Evolutionary conservation across 2,888 invertebrate species (phyloP), one percentile per base, ranked within the genome.

Genomic region (Sminthurides aquaticus): DNA sequence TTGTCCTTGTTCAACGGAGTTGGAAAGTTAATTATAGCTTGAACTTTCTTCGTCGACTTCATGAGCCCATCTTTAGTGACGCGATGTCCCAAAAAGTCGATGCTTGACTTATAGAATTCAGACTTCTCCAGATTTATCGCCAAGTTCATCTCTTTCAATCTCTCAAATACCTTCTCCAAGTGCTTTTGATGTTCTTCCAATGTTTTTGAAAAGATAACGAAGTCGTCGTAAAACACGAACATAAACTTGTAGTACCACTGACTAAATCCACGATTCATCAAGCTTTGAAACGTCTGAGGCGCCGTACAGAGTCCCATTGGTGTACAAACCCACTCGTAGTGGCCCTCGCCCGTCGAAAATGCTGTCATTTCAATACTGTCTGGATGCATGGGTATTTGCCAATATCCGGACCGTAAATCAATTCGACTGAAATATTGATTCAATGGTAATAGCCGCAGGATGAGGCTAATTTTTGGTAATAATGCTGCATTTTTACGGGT

Each of bases 391-490:
- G 55, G 59, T 1, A 72, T 62, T 57, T 71, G 68, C 66, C 65
- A 71, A 64, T 67, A 72, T 18, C 67, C 71, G n/a, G 22, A 28
- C 8, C 62, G 43, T 18, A 69, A 54, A 64, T 73, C 71, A 18
- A 72, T 57, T 3, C 48, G 58, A 28, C 64, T 60, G 43, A 64
- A 66, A 18, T 25, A 48, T 22, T 58, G 11, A 18, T 55, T 34
- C n/a, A n/a, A n/a, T n/a, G n/a, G n/a, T n/a, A n/a, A n/a, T n/a
- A n/a, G n/a, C n/a, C n/a, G n/a, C n/a, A 24, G 29, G 25, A 67
- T 60, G 1, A 34, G 2, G 18, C 60, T 25, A 1, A 55, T 22
- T 22, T 63, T 60, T 57, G 59, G n/a, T 49, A 68, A 54, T 22
- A 60, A 34, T 20, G 55, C 52, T 24, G 59, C 22, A 60, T 66